Percentiles rank a stretch among this genome's conserved stretches.
phyloP scores from a whole-genome alignment of 1,140 invertebrate species.

The Medauroidea extradentata region DNA sequence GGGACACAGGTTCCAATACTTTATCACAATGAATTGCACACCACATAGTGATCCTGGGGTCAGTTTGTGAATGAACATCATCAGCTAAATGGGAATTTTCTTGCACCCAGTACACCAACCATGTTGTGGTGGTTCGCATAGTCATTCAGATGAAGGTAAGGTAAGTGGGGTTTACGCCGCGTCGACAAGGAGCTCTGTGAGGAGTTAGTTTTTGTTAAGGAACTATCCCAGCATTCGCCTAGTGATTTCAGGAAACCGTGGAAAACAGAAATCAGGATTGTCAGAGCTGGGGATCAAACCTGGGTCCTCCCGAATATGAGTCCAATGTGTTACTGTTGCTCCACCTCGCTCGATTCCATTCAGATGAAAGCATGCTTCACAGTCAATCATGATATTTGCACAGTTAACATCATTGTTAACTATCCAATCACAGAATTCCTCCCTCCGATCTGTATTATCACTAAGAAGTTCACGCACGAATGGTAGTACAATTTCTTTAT shows the following conservation, averaged over 20 bases:
- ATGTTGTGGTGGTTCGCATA: not conserved
- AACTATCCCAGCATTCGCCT: no score
- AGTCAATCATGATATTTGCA: not conserved
- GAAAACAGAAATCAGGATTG: no score
- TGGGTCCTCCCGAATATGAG: no score
- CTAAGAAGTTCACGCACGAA: not conserved
- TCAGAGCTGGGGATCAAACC: no score
- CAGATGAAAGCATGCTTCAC: not conserved
- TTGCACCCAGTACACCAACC: not conserved
- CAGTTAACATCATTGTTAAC: not conserved
- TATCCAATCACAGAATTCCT: no score
- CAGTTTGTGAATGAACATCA: not conserved
- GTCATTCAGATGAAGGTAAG: no score
- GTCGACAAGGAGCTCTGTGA: no score
- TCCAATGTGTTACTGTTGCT: no score
- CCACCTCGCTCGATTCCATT: no score
- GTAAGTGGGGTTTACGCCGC: no score
- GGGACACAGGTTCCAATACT: not conserved
- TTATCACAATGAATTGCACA: not conserved
- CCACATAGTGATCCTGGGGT: not conserved
- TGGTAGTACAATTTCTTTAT: not conserved
- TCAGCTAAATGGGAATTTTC: not conserved
- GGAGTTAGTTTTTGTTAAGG: no score
- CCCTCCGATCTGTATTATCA: not conserved
- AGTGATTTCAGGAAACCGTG: no score